Evolutionary conservation across 2,888 invertebrate species (phyloP), one percentile per base, ranked within the genome.

Genomic region (Trissoscelio sp.): DNA sequence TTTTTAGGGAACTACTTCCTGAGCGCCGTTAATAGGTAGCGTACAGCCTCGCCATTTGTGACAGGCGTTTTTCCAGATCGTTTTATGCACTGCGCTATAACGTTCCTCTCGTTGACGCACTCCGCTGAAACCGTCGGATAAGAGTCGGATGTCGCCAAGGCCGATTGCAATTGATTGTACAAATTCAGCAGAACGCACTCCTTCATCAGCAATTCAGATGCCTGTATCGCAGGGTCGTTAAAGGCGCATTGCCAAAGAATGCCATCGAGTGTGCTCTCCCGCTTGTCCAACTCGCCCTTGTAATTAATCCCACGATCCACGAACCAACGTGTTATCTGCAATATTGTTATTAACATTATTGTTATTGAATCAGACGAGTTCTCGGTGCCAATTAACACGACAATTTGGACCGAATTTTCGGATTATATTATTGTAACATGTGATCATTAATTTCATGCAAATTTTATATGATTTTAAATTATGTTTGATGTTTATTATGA

Each of bases 231-330:
- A 28, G 73, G 20, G 28, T 87, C 84, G 67, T 84, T 85, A 44
- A 83, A 83, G 83, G 86, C 87, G 85, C 90, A 90, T 16, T 84
- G 85, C 90, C 89, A 89, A 70, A 90, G 88, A 58, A 89, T 80
- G 44, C 85, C 84, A 70, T 90, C 89, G 80, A 89, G 83, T 85
- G 87, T 88, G 60, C 77, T 81, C 67, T 86, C 86, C 55, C 66
- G 81, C 51, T 57, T 58, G 34, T 83, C 74, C 73, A 82, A 69
- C 14, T 82, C 86, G 64, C 72, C 77, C 60, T 84, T 86, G 83
- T 89, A 88, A 82, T 82, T 86, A 75, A 89, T 86, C 20, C 87
- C 88, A 58, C 86, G 87, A 62, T 89, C 87, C 53, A 72, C 83
- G 78, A 89, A 84, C 89, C 89, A 88, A 46, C 86, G 84, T 16